phyloP scores from a whole-genome alignment of 2,888 invertebrate species.

The Tricholauxania praeusta region DNA sequence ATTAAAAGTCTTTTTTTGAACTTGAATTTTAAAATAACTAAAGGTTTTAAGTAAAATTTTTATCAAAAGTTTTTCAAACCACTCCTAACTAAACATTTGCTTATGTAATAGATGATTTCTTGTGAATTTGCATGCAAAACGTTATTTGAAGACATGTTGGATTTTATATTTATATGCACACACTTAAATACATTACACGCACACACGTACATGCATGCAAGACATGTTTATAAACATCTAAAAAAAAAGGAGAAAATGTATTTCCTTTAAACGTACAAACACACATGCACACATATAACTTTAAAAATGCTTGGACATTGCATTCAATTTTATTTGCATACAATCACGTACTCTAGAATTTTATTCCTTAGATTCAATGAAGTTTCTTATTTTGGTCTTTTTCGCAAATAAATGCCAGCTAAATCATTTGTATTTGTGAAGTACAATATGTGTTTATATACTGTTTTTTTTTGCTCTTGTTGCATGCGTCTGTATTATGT shows the following conservation, averaged over 20 bases:
- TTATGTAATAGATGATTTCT: constrained; percentile 17
- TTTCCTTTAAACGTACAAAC: constrained; percentile 11
- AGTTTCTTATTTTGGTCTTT: background rate
- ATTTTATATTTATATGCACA: constrained; percentile 19
- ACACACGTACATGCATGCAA: background rate
- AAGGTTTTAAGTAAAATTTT: too few relatives aligned
- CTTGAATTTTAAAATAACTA: too few relatives aligned
- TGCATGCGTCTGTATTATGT: background rate
- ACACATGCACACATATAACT: background rate
- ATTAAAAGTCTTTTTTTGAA: too few relatives aligned
- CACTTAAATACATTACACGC: background rate
- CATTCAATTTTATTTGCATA: constrained; percentile 33
- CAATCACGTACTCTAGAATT: constrained; percentile 17
- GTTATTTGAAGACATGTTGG: constrained; percentile 22
- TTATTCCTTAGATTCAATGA: background rate
- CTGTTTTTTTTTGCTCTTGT: too few relatives aligned
- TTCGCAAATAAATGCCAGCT: background rate
- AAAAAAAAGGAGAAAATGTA: background rate
- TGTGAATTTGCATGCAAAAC: constrained; percentile 22
- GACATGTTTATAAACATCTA: background rate
- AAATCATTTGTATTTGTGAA: constrained; percentile 19
- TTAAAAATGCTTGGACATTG: constrained; percentile 5
- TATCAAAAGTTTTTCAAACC: too few relatives aligned
- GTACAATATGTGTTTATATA: too few relatives aligned
- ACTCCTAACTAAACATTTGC: too few relatives aligned